Conservation (phyloP, 2,888 invertebrate genomes). For the Caradrina kadenii region DNA sequence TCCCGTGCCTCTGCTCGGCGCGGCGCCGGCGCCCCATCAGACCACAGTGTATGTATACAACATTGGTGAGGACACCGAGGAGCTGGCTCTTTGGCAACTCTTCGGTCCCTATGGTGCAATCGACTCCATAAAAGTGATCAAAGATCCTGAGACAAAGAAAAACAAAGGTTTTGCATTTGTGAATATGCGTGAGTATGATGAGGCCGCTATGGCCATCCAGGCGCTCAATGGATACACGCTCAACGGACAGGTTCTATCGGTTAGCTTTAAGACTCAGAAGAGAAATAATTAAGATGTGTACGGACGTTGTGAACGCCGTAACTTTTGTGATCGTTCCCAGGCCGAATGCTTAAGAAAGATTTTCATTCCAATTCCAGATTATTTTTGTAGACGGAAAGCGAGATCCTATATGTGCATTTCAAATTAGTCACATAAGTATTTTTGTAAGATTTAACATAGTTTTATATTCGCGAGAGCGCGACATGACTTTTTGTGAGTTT, state of each 20-base stretch:
- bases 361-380: slow-evolving; percentile 91
- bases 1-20: slow-evolving; percentile 84
- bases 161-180: slow-evolving; percentile 90
- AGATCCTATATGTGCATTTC: slow-evolving; percentile 90
- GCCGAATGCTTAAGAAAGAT: slow-evolving; percentile 84
- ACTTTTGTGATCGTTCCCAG: slow-evolving; percentile 84
- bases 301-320: slow-evolving; percentile 85
- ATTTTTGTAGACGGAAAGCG: slow-evolving; percentile 90
- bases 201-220: slow-evolving; percentile 89
- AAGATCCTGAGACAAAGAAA: slow-evolving; percentile 90
- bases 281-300: slow-evolving; percentile 85
- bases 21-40: slow-evolving; percentile 83
- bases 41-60: slow-evolving; percentile 90
- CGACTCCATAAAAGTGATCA: slow-evolving; percentile 89
- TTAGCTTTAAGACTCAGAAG: slow-evolving; percentile 91
- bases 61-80: slow-evolving; percentile 89
- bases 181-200: slow-evolving; percentile 90
- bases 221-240: slow-evolving; percentile 90
- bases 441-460: slow-evolving; percentile 90
- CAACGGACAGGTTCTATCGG: slow-evolving; percentile 90
- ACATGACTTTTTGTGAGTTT: slow-evolving; percentile 89
- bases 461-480: slow-evolving; percentile 89
- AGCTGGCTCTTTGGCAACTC: slow-evolving; percentile 89
- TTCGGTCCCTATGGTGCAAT: slow-evolving; percentile 90
- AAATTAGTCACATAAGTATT: slow-evolving; percentile 90